Evolutionary conservation across 2,113 vertebrate genomes (phyloP), one percentile per base, ranked within the genome.

Genomic region (Bos javanicus): DNA sequence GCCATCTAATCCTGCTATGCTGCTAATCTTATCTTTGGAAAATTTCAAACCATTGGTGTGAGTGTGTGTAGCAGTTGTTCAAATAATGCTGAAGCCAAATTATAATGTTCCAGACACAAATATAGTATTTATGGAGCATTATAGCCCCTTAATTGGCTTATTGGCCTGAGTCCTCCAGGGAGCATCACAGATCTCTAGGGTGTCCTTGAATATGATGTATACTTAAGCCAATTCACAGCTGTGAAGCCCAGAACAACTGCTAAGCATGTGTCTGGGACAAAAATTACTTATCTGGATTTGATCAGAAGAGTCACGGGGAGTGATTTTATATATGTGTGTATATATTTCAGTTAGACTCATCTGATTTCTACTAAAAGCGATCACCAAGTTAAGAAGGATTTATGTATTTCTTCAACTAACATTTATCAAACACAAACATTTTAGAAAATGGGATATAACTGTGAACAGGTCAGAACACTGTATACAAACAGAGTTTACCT

Each of bases 141-240:
- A 91, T 39, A 97, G 90, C 43, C 81, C 36, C 78, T 96, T 95
- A 93, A 97, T 92, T 96, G 92, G 33, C 67, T 87, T 93, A 57
- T 59, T 90, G 90, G 84, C 80, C 88, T 85, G 62, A 74, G 26
- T 92, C 90, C 91, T 95, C 84, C 80, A 74, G 80, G 50, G 48
- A 82, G 33, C 3, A 0, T 81, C 74, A 85, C n/a, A 74, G 4
- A 93, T 97, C 91, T 95, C 76, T 33, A 56, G 52, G 36, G 78
- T 56, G 17, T 82, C 90, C 87, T 92, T 95, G 52, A 96, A 19
- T 90, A 12, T 94, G 84, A 90, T 59, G 82, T 83, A 43, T 2
- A 15, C 14, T 57, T 87, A 57, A 84, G 90, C 74, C 87, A 97
- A 15, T 46, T 95, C 83, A 80, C 43, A 87, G 19, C 87, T 90